These are phyloP conservation scores for Aplochiton taeniatus DNA, from an alignment of 2,797 vertebrate species.

Conservation along the genomic window DNA sequence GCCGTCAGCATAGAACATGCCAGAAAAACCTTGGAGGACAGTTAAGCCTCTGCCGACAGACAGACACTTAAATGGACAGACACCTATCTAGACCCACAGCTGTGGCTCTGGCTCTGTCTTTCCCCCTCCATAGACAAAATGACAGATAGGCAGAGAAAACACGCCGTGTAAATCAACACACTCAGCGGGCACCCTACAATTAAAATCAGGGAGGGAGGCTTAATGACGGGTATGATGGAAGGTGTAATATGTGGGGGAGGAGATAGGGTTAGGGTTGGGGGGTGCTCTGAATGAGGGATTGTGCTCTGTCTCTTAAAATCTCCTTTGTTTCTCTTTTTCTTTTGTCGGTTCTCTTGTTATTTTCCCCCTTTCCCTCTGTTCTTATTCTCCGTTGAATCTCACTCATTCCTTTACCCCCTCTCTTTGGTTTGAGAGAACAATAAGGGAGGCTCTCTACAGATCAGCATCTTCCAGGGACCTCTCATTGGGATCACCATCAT, in stretches of 20 bases:
- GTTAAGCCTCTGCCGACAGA: background rate
- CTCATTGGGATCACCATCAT: slow-evolving; percentile 24
- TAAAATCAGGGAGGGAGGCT: slow-evolving; percentile 44
- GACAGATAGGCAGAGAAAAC: slow-evolving; percentile 2
- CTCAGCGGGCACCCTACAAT: slow-evolving; percentile 39
- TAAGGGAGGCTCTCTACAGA: slow-evolving; percentile 17
- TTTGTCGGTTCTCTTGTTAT: background rate
- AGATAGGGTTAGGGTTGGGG: too few relatives aligned
- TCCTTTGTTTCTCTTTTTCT: background rate
- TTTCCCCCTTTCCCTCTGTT: background rate
- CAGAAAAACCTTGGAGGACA: too few relatives aligned
- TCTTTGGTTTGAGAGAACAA: slow-evolving; percentile 38
- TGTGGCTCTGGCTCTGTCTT: background rate
- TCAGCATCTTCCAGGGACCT: slow-evolving; percentile 36
- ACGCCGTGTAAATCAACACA: slow-evolving; percentile 48
- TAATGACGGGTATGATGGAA: slow-evolving; percentile 28
- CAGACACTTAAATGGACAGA: background rate
- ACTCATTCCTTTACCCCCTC: background rate
- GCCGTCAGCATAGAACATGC: too few relatives aligned
- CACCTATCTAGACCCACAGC: background rate
- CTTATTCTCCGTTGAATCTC: background rate
- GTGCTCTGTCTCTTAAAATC: background rate
- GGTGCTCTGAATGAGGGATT: slow-evolving; percentile 24
- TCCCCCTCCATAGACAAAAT: background rate
- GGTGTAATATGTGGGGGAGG: slow-evolving; percentile 33